Base-by-base conservation (phyloP, 2,888 invertebrate species). In the Limenitis camilla region DNA sequence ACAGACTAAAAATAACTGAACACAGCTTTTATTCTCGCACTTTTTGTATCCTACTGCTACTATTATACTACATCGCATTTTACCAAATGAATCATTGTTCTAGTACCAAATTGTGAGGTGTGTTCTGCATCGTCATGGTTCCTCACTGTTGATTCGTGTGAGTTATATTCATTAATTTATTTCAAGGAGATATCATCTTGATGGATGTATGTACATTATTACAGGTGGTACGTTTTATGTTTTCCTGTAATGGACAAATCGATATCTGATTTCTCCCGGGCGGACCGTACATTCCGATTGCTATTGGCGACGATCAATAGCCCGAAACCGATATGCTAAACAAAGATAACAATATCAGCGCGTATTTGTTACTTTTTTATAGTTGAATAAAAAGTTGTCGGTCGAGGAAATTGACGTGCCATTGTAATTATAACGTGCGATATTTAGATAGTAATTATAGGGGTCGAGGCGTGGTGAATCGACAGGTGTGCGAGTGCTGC, bases 261-360 rank as follows among this genome's bases (percentile, higher is more conserved):
- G 64, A 74, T 72, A 71, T 72, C 69, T 68, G 67, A 71, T 72
- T 65, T 66, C 72, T 61, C 67, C 59, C 54, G 61, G 56, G 61
- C 66, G 61, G 61, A 60, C 58, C 53, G 59, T 61, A 60, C 60
- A 55, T 57, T 59, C 51, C 55, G 55, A 58, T 65, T 67, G 69
- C 55, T 55, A 58, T 65, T 67, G 69, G 69, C 72, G 69, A 66
- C 76, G 76, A 75, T 76, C 75, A 73, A 76, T 74, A 69, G 68
- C 55, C 66, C 71, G 78, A 79, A 77, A 79, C 72, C 70, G 78
- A 83, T 81, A 81, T 73, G 71, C 74, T 78, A 79, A 82, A 81
- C 73, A 73, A 78, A 73, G 78, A 70, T 82, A 85, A 84, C 81
- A 75, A 81, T 83, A 82, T 81, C 78, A 72, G 77, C 78, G 75